These are phyloP conservation scores for Ophiothrix spiculata DNA, from an alignment of 35 echinoderm and acorn worm genomes.

Conservation along the genomic window DNA sequence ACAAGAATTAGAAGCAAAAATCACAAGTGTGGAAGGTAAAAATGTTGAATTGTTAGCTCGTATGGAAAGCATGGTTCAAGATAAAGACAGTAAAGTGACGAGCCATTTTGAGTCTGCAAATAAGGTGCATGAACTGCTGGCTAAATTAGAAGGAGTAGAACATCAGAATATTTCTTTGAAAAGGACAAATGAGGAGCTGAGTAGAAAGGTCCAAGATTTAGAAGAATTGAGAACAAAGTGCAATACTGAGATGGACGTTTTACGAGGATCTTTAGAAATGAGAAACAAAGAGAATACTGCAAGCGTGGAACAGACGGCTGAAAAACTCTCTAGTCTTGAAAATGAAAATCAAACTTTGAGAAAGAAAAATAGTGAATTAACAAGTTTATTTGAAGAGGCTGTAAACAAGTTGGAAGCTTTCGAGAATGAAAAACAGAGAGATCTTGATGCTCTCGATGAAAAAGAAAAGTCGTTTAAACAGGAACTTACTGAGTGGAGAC, in stretches of 20 bases:
- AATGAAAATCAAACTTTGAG: not conserved
- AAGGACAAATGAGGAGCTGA: slow-evolving; percentile 49
- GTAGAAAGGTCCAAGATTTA: slow-evolving; percentile 39
- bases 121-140: slow-evolving; percentile 70
- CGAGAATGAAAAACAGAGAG: slow-evolving; percentile 10
- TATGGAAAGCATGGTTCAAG: slow-evolving; percentile 73
- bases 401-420: not conserved
- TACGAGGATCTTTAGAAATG: not conserved
- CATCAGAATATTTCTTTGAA: slow-evolving; percentile 48
- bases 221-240: not conserved
- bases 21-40: slow-evolving; percentile 43
- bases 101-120: slow-evolving; percentile 77
- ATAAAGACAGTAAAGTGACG: slow-evolving; percentile 60
- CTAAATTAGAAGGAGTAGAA: slow-evolving; percentile 53
- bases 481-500: not conserved
- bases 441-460: not conserved
- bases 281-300: not conserved
- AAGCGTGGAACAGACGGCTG: not conserved
- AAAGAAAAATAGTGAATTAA: not conserved
- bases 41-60: slow-evolving; percentile 51
- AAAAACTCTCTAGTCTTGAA: slow-evolving; percentile 15
- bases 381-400: not conserved
- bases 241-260: not conserved
- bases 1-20: slow-evolving; percentile 53
- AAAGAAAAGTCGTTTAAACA: not conserved